phyloP scores from a whole-genome alignment of 2,888 invertebrate species.

The Incurvaria masculella region DNA sequence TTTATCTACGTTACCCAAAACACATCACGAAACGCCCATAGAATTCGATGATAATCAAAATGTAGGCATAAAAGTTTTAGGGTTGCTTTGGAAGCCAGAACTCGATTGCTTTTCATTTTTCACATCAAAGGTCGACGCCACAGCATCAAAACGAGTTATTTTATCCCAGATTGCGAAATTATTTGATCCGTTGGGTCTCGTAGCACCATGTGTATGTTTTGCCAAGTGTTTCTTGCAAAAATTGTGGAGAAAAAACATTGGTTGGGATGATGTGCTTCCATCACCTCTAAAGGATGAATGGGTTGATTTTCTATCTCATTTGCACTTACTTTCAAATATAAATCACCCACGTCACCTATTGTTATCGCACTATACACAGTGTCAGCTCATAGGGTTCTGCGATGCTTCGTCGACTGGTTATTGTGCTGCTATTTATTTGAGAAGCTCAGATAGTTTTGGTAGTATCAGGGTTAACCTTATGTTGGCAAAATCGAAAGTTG shows the following conservation, averaged over 20 bases:
- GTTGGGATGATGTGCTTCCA: conserved; percentile 6
- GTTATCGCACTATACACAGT: too few relatives aligned
- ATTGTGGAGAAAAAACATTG: conserved; percentile 6
- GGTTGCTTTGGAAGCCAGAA: neutral
- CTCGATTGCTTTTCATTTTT: conserved; percentile 5
- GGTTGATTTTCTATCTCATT: conserved; percentile 2
- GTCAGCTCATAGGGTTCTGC: conserved; percentile 3
- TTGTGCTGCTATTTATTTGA: conserved; percentile 7
- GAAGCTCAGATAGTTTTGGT: neutral
- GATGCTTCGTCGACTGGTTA: conserved; percentile 4
- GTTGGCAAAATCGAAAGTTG: conserved; percentile 9
- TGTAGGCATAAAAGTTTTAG: neutral
- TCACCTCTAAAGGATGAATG: neutral
- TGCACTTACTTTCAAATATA: neutral
- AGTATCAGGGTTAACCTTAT: conserved; percentile 1
- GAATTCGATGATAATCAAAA: neutral
- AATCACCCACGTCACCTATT: neutral
- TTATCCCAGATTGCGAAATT: conserved; percentile 6
- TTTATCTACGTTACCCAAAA: neutral
- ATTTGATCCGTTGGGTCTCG: conserved; percentile 10
- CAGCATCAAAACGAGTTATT: conserved; percentile 5
- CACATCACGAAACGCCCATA: conserved; percentile 1
- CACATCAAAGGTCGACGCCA: neutral
- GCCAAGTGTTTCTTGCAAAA: conserved; percentile 10
- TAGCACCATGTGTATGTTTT: conserved; percentile 8